These are phyloP conservation scores for Onthophagus taurus DNA, from an alignment of 1,140 invertebrate species.

Conservation along the genomic window DNA sequence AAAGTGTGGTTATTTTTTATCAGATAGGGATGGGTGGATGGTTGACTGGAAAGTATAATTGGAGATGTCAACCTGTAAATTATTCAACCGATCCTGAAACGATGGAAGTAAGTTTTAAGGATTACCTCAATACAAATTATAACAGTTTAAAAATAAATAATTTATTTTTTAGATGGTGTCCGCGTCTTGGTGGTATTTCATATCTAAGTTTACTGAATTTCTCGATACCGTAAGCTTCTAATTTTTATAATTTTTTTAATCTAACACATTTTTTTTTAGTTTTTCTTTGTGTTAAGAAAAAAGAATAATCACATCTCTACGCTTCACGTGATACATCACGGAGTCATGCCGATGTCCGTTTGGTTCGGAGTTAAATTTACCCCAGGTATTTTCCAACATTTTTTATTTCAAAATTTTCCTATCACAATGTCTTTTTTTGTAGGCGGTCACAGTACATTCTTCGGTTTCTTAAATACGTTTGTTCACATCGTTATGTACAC, in stretches of 20 bases:
- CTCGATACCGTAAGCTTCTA: constrained; percentile 79
- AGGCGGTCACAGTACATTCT: constrained; percentile 73
- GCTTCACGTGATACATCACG: constrained; percentile 87
- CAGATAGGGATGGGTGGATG: constrained; percentile 55
- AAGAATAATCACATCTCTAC: constrained; percentile 78
- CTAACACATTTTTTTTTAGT: constrained; percentile 32
- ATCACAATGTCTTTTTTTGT: constrained; percentile 20
- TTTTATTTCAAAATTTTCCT: neutral
- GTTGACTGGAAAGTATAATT: constrained; percentile 79
- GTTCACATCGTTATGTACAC: constrained; percentile 88
- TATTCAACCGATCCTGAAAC: constrained; percentile 82
- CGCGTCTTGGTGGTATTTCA: constrained; percentile 90
- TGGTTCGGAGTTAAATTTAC: constrained; percentile 91
- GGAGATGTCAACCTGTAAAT: constrained; percentile 91
- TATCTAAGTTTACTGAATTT: constrained; percentile 93
- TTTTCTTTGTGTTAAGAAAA: constrained; percentile 78
- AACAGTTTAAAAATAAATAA: constrained; percentile 49
- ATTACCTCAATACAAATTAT: neutral
- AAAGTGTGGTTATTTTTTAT: constrained; percentile 5
- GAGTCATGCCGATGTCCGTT: constrained; percentile 83
- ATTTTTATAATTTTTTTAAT: neutral
- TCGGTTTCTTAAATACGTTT: constrained; percentile 76
- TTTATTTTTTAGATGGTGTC: constrained; percentile 1
- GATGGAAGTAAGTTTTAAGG: constrained; percentile 65
- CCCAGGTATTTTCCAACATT: constrained; percentile 49